These are phyloP conservation scores for Planococcus citri DNA, from an alignment of 1,140 invertebrate species.

Conservation along the genomic window DNA sequence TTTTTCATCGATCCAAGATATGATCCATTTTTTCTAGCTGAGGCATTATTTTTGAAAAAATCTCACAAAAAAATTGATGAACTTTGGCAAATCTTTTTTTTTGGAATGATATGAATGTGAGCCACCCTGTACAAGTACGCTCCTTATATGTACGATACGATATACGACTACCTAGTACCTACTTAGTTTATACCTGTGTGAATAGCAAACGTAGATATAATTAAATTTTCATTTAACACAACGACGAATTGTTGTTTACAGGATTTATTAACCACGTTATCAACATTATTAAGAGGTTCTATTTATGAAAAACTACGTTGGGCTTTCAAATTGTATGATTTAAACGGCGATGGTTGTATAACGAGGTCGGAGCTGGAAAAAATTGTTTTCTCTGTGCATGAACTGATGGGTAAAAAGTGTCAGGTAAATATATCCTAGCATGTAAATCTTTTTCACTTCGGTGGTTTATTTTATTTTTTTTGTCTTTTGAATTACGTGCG, in stretches of 20 bases:
- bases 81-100: too few species aligned
- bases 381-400: slow-evolving; percentile 82
- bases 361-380: slow-evolving; percentile 77
- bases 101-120: too few species aligned
- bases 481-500: too few species aligned
- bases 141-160: too few species aligned
- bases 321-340: slow-evolving; percentile 91
- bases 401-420: slow-evolving; percentile 67
- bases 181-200: not conserved
- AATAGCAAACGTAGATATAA: not conserved
- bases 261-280: slow-evolving; percentile 80
- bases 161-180: too few species aligned
- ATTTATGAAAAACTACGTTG: slow-evolving; percentile 83
- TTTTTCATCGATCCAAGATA: too few species aligned
- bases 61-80: too few species aligned
- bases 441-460: not conserved
- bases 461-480: too few species aligned
- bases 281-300: slow-evolving; percentile 74
- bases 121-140: too few species aligned
- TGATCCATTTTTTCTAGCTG: too few species aligned
- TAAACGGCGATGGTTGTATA: slow-evolving; percentile 89
- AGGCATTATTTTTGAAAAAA: too few species aligned
- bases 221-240: not conserved
- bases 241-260: slow-evolving; percentile 39
- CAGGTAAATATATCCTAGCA: slow-evolving; percentile 33